phyloP scores from a whole-genome alignment of 2,113 vertebrate species.

The Laticauda laticaudata region DNA sequence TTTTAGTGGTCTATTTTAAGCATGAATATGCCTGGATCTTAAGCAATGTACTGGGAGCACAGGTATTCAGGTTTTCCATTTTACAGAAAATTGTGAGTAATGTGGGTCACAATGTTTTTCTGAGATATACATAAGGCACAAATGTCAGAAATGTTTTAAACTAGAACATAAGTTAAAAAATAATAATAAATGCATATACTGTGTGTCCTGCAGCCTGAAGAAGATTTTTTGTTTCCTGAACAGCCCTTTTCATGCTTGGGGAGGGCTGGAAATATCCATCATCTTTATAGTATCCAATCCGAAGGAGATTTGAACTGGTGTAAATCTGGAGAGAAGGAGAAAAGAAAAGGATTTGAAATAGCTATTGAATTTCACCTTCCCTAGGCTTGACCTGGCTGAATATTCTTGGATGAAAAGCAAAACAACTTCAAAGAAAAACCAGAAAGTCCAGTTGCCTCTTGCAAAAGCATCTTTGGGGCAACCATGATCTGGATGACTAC shows the following conservation, averaged over 20 bases:
- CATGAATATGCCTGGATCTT: neutral
- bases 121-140: neutral
- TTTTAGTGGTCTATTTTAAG: neutral
- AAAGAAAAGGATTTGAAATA: neutral
- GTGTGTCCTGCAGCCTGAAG: slow-evolving; percentile 78
- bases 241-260: slow-evolving; percentile 71
- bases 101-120: neutral
- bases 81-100: neutral
- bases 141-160: neutral
- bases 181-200: slow-evolving; percentile 52
- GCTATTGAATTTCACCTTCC: neutral
- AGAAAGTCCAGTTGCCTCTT: too few species aligned
- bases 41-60: neutral
- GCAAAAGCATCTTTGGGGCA: too few species aligned
- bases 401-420: too few species aligned
- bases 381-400: neutral
- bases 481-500: too few species aligned
- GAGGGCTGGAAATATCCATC: slow-evolving; percentile 65
- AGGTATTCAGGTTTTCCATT: neutral
- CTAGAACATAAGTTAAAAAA: neutral
- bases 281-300: slow-evolving; percentile 74
- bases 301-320: slow-evolving; percentile 66
- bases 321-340: slow-evolving; percentile 65
- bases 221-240: slow-evolving; percentile 73
- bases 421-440: too few species aligned